A percentile compares a stretch with the other conserved stretches of the same genome.
Conservation (phyloP, 2,797 vertebrate species). For the Echiichthys vipera region DNA sequence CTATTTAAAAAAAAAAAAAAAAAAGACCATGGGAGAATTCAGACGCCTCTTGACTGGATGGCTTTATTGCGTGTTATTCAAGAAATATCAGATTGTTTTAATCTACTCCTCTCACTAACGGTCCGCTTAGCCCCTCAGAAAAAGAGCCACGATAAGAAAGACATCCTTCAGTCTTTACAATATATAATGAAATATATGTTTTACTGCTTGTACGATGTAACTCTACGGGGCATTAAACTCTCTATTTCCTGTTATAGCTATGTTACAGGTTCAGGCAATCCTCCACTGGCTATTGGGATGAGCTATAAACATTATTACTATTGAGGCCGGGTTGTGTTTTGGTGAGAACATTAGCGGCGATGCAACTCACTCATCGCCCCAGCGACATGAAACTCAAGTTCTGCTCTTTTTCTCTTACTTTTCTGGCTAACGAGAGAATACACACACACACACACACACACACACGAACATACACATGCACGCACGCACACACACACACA, state of each 20-base stretch:
- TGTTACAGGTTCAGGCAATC: slow-evolving; percentile 64
- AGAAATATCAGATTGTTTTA: background rate
- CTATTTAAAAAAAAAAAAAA: slow-evolving; percentile 3
- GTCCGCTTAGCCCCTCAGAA: background rate
- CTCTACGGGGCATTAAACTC: slow-evolving; percentile 67
- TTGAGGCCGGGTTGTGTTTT: slow-evolving; percentile 65
- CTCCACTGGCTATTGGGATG: slow-evolving; percentile 65
- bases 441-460: background rate
- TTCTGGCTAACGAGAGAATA: slow-evolving; percentile 41
- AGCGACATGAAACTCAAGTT: slow-evolving; percentile 42
- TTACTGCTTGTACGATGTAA: slow-evolving; percentile 48
- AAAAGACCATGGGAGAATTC: background rate
- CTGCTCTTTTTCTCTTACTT: slow-evolving; percentile 8
- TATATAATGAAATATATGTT: slow-evolving; percentile 57
- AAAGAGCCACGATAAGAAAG: slow-evolving; percentile 18
- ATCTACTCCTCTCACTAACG: slow-evolving; percentile 8
- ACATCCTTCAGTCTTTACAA: slow-evolving; percentile 47
- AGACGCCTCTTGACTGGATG: slow-evolving; percentile 1
- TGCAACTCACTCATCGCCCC: slow-evolving; percentile 56
- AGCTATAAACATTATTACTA: slow-evolving; percentile 73
- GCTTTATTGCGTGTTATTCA: slow-evolving; percentile 14
- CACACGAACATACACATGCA: slow-evolving; percentile 6
- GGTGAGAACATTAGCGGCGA: slow-evolving; percentile 68
- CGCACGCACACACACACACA: background rate
- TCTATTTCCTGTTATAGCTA: slow-evolving; percentile 72